phyloP scores from a whole-genome alignment of 2,113 vertebrate genomes.

The Boulengeromyrus knoepffleri region DNA sequence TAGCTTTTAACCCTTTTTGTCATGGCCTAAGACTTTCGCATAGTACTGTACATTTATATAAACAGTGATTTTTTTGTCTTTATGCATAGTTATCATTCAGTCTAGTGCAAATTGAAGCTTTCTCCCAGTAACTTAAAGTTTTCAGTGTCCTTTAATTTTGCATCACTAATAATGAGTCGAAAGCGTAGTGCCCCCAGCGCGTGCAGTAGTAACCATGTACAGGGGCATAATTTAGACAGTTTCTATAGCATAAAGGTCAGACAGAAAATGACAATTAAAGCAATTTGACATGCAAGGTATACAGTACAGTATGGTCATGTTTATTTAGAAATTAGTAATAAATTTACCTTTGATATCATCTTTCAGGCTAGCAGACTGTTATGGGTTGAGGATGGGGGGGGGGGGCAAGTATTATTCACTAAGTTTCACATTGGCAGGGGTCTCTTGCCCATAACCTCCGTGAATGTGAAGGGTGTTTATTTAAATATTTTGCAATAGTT shows the following conservation, averaged over 20 bases:
- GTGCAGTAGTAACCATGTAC: neutral
- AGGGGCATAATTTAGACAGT: neutral
- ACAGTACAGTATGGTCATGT: neutral
- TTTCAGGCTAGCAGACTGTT: neutral
- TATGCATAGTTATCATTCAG: neutral
- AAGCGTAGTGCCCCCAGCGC: neutral
- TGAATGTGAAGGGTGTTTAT: neutral
- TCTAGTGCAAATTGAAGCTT: neutral
- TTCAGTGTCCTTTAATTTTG: neutral
- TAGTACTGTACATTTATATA: neutral
- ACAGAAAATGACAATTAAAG: neutral
- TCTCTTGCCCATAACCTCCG: neutral
- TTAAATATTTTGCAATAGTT: conserved; percentile 16
- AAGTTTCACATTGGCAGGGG: neutral
- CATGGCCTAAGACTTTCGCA: neutral
- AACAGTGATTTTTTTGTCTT: neutral
- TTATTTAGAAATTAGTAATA: neutral
- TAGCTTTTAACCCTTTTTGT: neutral
- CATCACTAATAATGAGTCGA: neutral
- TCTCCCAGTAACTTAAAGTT: neutral
- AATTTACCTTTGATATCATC: neutral
- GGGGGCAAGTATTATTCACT: neutral
- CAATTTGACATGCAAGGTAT: neutral
- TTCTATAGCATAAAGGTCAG: neutral
- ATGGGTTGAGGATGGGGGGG: neutral